These are phyloP conservation scores for Trisateles emortualis DNA, from an alignment of 2,888 invertebrate species.

Conservation along the genomic window DNA sequence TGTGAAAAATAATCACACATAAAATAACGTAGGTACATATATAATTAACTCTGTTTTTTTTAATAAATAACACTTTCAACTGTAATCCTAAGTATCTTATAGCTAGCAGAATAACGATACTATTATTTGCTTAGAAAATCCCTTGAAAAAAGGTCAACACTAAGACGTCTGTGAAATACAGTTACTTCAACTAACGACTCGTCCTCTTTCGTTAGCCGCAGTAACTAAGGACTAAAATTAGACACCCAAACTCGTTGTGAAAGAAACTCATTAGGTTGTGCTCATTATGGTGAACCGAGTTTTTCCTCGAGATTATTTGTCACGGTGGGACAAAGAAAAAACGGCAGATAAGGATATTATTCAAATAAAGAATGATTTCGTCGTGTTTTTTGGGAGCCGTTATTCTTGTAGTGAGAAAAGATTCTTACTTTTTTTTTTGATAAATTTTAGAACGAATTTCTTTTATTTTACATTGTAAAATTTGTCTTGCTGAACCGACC, in stretches of 20 bases:
- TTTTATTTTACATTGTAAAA: too few species aligned
- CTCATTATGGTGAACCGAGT: conserved; percentile 25
- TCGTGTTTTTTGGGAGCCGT: conserved; percentile 1
- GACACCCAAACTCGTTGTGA: conserved; percentile 7
- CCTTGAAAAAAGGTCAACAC: not conserved
- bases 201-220: not conserved
- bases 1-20: too few species aligned
- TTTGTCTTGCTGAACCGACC: too few species aligned
- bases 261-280: conserved; percentile 20
- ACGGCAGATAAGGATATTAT: conserved; percentile 11
- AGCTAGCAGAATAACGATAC: too few species aligned
- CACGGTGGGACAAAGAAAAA: conserved; percentile 13
- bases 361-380: conserved; percentile 18
- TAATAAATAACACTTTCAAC: too few species aligned
- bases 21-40: too few species aligned
- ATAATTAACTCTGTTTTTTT: too few species aligned
- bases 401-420: not conserved
- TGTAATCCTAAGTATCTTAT: too few species aligned
- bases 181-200: not conserved
- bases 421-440: not conserved
- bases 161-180: not conserved
- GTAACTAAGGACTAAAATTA: conserved; percentile 14
- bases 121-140: not conserved
- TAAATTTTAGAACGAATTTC: too few species aligned
- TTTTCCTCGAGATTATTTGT: conserved; percentile 34